Percentiles rank a stretch among this genome's conserved stretches.
Evolutionary conservation across 2,888 invertebrate species (phyloP).

Genomic region (Oligia latruncula): DNA sequence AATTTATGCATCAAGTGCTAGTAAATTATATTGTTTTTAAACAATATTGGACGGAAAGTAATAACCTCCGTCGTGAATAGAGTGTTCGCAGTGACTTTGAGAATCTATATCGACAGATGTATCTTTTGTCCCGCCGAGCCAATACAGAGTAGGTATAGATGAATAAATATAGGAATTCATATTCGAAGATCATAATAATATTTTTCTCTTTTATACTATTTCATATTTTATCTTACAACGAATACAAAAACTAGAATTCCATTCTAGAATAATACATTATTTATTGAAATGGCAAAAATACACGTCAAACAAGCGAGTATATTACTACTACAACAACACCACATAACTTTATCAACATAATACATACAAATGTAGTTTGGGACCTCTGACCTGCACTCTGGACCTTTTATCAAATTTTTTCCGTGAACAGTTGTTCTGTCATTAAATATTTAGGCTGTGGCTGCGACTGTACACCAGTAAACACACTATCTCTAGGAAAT

Average conservation of each 20-base stretch:
- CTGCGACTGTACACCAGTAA: background rate
- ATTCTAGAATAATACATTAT: background rate
- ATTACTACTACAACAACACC: background rate
- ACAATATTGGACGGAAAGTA: conserved; percentile 39
- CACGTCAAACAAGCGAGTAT: background rate
- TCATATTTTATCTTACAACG: conserved; percentile 9
- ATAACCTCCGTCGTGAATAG: conserved; percentile 32
- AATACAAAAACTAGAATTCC: background rate
- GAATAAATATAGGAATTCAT: conserved; percentile 36
- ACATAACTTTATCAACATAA: background rate
- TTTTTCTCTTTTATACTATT: background rate
- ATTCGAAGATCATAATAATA: conserved; percentile 33
- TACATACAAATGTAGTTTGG: background rate
- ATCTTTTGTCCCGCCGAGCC: background rate
- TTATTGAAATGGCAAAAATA: background rate
- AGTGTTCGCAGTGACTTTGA: conserved; percentile 32
- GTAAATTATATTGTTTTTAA: conserved; percentile 52
- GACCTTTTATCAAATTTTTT: background rate
- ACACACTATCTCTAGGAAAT: background rate
- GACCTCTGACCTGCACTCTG: background rate
- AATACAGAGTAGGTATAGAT: conserved; percentile 3
- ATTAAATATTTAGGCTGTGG: background rate
- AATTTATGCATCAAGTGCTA: conserved; percentile 34
- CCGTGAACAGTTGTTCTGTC: background rate
- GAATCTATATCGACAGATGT: conserved; percentile 15